Base-by-base conservation (phyloP, 1,140 invertebrate genomes). In the Pogonomyrmex californicus region DNA sequence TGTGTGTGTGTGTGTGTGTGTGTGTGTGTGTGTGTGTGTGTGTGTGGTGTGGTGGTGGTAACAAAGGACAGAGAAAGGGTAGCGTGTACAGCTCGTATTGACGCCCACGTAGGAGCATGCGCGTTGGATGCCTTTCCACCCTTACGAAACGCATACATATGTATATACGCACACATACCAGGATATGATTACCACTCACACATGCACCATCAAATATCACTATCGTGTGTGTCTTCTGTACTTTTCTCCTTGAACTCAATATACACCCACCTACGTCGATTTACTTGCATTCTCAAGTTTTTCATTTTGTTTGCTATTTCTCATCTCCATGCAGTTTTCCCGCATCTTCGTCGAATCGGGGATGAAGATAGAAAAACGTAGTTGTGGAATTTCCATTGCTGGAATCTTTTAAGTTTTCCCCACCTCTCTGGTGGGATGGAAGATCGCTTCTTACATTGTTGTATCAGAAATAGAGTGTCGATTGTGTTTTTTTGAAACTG, bases 61-160 rank as follows among this genome's bases (percentile, higher is more conserved):
- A 92, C 92, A 93, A 93, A 93, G 91, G 92, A 91, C 85, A 89
- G 89, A 88, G 92, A 93, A 93, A 94, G 92, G 93, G 93, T 94
- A 91, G 93, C 88, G 90, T 88, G 92, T 91, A 89, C 92, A 87
- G 91, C 85, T 75, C 91, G 94, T 94, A 94, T 94, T 94, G 93
- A 95, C 94, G 93, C 91, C 93, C 92, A 90, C 89, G 90, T 86
- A 85, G 38, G 90, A 93, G 94, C 94, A 94, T 94, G 93, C 94
- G 94, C 92, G 41, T 17, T 6, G n/a, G 68, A 73, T 86, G 77
- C 68, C 54, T 71, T 58, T 56, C 88, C 87, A 89, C 88, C 88
- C 88, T 90, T 77, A 75, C 68, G 87, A 62, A 70, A 87, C 86
- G 66, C 70, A 76, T 65, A 75, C 23, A 23, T 23, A 23, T 23